Evolutionary conservation across 2,888 invertebrate species (phyloP), one percentile per base, ranked within the genome.

Genomic region (Nymphalis urticae): DNA sequence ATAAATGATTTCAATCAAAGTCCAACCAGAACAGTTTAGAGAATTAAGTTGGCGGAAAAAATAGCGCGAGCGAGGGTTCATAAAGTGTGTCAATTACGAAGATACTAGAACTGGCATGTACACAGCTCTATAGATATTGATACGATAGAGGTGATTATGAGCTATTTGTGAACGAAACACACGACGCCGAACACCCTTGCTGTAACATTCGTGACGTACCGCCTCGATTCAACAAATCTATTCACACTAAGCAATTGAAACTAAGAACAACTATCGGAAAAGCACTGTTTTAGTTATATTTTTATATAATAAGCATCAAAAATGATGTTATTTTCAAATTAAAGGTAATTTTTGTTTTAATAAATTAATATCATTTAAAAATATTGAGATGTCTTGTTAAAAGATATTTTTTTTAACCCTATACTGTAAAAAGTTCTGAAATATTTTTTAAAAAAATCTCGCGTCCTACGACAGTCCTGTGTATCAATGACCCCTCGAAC

Each of bases 401-500:
- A 8, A 5, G 19, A 8, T n/a, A n/a, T 50, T 17, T 50, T 8
- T 50, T 8, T 19, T n/a, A 50, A n/a, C n/a, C 17, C 50, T 8
- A 50, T 8, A 8, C 8, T 50, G 9, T 50, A 50, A 19, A 7
- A n/a, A n/a, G 50, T 9, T 50, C 19, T 19, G 50, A 42, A 4
- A 42, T 56, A 32, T 9, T 36, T 56, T 27, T 2, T 2, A 32
- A 32, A n/a, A 32, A 42, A 17, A 36, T 17, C 36, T 60, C 64
- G 48, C 62, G 65, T 69, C 62, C 58, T 61, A 68, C 54, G 64
- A 62, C 64, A 62, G 62, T 64, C 53, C 66, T 62, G 27, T 71
- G 53, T 71, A 69, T 63, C 74, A 70, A 64, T 74, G 73, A 72
- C 72, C 73, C 68, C 68, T 67, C 69, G 65, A 64, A 42, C 70